phyloP scores from a whole-genome alignment of 2,797 vertebrate species.

The Distichodus sexfasciatus region DNA sequence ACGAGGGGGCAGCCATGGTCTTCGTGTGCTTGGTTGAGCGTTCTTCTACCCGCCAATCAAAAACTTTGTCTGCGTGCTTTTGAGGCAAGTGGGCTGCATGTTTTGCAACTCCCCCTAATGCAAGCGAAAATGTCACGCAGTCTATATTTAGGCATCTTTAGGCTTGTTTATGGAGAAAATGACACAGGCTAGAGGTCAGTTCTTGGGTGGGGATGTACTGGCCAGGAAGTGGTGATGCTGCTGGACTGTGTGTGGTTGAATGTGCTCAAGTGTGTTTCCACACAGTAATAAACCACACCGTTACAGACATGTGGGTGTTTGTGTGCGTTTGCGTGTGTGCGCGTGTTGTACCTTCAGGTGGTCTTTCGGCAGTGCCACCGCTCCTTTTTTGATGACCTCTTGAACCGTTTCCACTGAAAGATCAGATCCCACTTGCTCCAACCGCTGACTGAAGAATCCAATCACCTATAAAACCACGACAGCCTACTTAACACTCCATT shows the following conservation, averaged over 20 bases:
- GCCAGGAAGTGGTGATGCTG: not conserved
- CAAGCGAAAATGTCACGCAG: not conserved
- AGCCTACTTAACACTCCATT: not conserved
- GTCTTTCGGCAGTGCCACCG: slow-evolving; percentile 91
- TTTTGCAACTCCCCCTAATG: not conserved
- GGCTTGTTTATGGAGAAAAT: not conserved
- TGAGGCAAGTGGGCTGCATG: not conserved
- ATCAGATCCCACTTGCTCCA: slow-evolving; percentile 91
- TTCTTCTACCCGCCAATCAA: no score
- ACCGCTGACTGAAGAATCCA: slow-evolving; percentile 90
- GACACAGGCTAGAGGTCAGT: not conserved
- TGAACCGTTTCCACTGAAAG: slow-evolving; percentile 94
- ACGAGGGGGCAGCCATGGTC: no score
- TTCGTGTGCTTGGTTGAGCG: no score
- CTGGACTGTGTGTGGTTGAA: not conserved
- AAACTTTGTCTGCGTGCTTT: not conserved
- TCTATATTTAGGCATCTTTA: not conserved
- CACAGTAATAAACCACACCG: no score
- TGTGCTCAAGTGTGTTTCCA: not conserved
- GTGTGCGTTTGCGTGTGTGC: not conserved
- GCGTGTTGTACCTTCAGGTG: slow-evolving; percentile 81
- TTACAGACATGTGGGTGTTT: not conserved
- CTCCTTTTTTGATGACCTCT: slow-evolving; percentile 97
- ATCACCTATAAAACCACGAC: slow-evolving; percentile 79
- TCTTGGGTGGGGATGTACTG: not conserved